Conservation (phyloP, 1,140 invertebrate species). For the Meloidogyne floridensis region DNA sequence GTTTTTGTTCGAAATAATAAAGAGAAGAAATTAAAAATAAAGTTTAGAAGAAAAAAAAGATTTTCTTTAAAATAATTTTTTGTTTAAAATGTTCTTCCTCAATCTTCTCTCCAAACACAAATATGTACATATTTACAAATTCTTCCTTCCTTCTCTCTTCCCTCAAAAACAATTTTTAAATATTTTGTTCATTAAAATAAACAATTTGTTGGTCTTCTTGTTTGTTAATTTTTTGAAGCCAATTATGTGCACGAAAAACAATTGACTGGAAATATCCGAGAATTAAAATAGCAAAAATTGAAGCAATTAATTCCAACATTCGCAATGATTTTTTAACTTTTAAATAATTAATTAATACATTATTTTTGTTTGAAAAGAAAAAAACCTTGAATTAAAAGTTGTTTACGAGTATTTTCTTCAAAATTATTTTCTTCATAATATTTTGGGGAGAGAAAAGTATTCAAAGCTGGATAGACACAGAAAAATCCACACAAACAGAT, state of each 20-base stretch:
- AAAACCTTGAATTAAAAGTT: not conserved
- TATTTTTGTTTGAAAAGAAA: not conserved
- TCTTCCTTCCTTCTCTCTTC: too few relatives aligned
- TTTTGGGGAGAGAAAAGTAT: not conserved
- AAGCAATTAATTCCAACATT: conserved; percentile 4
- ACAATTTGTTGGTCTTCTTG: conserved; percentile 11
- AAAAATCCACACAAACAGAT: conserved; percentile 1
- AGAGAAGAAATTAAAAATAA: too few relatives aligned
- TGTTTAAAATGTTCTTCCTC: too few relatives aligned
- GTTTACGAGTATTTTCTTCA: not conserved
- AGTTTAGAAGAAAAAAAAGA: too few relatives aligned
- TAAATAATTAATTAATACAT: not conserved
- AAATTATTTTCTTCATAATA: not conserved
- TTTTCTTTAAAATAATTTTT: too few relatives aligned
- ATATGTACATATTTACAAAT: too few relatives aligned
- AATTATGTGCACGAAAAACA: conserved; percentile 14
- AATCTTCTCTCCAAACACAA: too few relatives aligned
- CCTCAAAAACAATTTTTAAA: not conserved
- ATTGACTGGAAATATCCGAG: conserved; percentile 10
- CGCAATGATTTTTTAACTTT: not conserved
- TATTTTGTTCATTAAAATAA: not conserved
- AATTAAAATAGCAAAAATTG: conserved; percentile 1
- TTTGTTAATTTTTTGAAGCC: conserved; percentile 8
- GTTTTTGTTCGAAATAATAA: too few relatives aligned
- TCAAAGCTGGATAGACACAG: not conserved